phyloP scores from a whole-genome alignment of 1,140 invertebrate genomes.

The Drosophila sp. region DNA sequence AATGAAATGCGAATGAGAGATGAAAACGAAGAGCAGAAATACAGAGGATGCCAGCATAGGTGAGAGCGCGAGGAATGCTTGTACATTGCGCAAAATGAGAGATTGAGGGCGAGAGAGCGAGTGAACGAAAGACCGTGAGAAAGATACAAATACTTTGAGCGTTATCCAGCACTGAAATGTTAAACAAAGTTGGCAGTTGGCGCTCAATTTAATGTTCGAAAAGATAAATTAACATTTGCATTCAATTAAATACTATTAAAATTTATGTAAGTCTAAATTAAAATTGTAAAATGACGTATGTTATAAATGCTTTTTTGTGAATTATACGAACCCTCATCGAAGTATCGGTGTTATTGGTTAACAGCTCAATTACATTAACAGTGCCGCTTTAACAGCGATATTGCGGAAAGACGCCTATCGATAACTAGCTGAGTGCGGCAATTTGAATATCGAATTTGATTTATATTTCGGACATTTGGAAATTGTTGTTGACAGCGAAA shows the following conservation, averaged over 20 bases:
- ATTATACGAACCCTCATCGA: too few relatives aligned
- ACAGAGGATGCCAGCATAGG: slow-evolving; percentile 43
- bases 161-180: slow-evolving; percentile 26
- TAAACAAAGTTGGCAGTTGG: neutral
- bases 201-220: slow-evolving; percentile 9
- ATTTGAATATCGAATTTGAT: neutral
- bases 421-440: neutral
- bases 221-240: neutral
- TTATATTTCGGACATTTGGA: neutral
- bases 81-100: slow-evolving; percentile 34
- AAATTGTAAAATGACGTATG: neutral
- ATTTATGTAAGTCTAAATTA: neutral
- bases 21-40: slow-evolving; percentile 43
- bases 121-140: slow-evolving; percentile 2
- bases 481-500: too few relatives aligned
- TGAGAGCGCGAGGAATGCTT: slow-evolving; percentile 26
- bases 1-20: slow-evolving; percentile 50
- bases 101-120: slow-evolving; percentile 11
- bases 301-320: neutral
- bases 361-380: neutral
- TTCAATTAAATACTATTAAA: neutral
- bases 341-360: neutral
- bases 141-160: neutral
- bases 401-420: neutral
- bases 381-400: neutral